Evolutionary conservation across 2,113 vertebrate species (phyloP).

Genomic region (Xerus inauris): DNA sequence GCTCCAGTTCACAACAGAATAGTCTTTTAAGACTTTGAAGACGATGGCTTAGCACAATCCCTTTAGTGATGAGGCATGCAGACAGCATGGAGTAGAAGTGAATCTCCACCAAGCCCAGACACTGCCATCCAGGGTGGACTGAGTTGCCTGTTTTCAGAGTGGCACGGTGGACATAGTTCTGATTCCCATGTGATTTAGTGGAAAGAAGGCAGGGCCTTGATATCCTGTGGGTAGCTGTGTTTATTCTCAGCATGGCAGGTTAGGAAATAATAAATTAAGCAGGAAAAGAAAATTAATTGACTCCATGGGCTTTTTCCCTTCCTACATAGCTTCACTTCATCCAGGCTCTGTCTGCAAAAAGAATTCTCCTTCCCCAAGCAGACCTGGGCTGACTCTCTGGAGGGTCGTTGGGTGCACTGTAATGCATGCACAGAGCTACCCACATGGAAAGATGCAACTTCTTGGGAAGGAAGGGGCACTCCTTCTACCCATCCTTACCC

Average conservation of each 20-base stretch:
- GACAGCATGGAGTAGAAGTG: background rate
- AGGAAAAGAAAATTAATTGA: background rate
- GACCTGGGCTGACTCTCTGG: background rate
- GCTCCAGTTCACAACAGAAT: background rate
- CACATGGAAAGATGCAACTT: background rate
- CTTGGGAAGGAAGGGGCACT: background rate
- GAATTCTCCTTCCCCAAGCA: background rate
- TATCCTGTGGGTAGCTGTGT: background rate
- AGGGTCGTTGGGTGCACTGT: rapidly evolving
- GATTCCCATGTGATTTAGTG: background rate
- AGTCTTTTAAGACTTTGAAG: background rate
- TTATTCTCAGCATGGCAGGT: background rate
- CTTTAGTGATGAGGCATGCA: background rate
- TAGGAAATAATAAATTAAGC: background rate
- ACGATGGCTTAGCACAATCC: background rate
- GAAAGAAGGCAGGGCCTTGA: background rate
- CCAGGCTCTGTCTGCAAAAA: background rate
- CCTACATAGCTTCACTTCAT: background rate
- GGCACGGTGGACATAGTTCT: background rate
- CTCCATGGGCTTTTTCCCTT: background rate
- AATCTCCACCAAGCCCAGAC: background rate
- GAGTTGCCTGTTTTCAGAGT: background rate
- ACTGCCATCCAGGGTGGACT: background rate
- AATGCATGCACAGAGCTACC: background rate
- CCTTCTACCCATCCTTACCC: background rate